Base-by-base conservation (phyloP, 1,140 invertebrate species). In the Zaprionus camerounensis region DNA sequence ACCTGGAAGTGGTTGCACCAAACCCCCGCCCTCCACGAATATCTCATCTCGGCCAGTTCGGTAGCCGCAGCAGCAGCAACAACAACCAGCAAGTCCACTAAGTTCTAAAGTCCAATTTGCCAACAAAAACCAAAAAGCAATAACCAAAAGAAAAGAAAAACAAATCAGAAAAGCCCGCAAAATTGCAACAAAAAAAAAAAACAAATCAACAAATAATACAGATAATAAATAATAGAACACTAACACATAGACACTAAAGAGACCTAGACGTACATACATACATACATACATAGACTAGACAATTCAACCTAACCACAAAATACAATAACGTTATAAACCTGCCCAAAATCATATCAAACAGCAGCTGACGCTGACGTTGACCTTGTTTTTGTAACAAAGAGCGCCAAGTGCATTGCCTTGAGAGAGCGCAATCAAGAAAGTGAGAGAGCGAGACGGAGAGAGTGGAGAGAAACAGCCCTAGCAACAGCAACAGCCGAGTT, bases 1-100 rank as follows among this genome's bases (percentile, higher is more conserved):
- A 97, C 97, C 84, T 97, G 96, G 95, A 97, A 97, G 97, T 97
- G 97, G 97, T 93, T 98, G 91, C 97, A 98, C 93, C 96, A 97
- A 93, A 97, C 97, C 56, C 96, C 97, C 79, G 95, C 96, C 79
- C 94, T 97, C 63, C 97, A 98, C 95, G 96, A 97, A 81, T 97
- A 97, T 85, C 94, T 98, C 78, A 96, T 97, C 91, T 95, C 95
- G 72, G 94, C 97, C 80, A 96, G 96, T 66, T 94, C 96, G 71
- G 95, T 95, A 86, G 95, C 96, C 93, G 95, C 95, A 94, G 94
- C 87, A 94, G 94, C 87, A 77, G 76, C 70, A 69, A 49, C 76
- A 71, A 49, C 76, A 58, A 26, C 13, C 59, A 66, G 95, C 93
- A 91, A 92, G 70, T 78, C 70, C 44, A 76, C 49, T 56, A 70